phyloP scores from a whole-genome alignment of 2,888 invertebrate species.

The Stenoptilia bipunctidactyla region DNA sequence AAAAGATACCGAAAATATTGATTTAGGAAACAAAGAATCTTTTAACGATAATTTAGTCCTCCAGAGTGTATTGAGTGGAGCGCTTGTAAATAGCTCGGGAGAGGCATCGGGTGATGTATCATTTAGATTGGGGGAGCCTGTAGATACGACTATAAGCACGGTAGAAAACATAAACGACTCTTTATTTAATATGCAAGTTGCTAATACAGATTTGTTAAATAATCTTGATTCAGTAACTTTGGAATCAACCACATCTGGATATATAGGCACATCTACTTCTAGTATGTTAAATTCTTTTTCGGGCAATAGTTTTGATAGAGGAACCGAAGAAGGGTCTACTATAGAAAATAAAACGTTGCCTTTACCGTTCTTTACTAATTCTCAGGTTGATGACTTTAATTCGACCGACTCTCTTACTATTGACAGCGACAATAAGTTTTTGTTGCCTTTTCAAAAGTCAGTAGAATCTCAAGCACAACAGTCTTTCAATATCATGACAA shows the following conservation, averaged over 20 bases:
- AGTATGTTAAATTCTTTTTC: no score
- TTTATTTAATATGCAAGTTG: no score
- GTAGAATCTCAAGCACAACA: no score
- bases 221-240: no score
- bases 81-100: conserved; percentile 41
- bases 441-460: no score
- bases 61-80: conserved; percentile 29
- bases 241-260: conserved; percentile 26
- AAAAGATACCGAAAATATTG: conserved; percentile 52
- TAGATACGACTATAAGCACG: not conserved
- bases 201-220: no score
- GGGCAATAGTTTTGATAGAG: no score
- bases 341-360: conserved; percentile 25
- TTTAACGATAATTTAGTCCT: conserved; percentile 31
- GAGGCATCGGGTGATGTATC: conserved; percentile 25
- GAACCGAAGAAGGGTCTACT: no score
- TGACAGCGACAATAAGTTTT: conserved; percentile 10
- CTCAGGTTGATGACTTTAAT: conserved; percentile 33
- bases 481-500: no score
- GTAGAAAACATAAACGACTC: no score
- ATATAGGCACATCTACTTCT: conserved; percentile 16
- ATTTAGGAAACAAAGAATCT: conserved; percentile 12
- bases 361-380: conserved; percentile 46
- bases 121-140: conserved; percentile 10
- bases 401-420: conserved; percentile 18